Evolutionary conservation across 2,113 vertebrate species (phyloP).

Genomic region (Leucosticte australis): DNA sequence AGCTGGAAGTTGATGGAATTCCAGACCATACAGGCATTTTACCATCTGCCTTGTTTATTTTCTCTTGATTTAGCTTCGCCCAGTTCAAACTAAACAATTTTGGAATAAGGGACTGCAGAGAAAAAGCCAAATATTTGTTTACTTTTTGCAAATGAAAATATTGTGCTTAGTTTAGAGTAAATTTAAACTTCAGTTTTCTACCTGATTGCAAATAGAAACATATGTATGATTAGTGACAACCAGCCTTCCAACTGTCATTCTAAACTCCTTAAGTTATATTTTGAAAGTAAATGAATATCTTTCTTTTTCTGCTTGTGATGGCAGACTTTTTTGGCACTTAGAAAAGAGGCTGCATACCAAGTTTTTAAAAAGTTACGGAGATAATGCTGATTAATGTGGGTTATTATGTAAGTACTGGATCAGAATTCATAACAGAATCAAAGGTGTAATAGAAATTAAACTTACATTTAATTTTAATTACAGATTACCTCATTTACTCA

Average conservation of each 20-base stretch:
- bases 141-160: neutral
- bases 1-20: constrained; percentile 4
- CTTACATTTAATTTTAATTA: constrained; percentile 54
- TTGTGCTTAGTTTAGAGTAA: neutral
- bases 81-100: neutral
- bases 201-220: constrained; percentile 9
- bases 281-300: neutral
- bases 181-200: constrained; percentile 54
- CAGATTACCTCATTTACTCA: neutral
- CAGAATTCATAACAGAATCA: constrained; percentile 47
- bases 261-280: neutral
- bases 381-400: constrained; percentile 47
- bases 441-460: constrained; percentile 53
- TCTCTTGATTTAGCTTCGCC: neutral
- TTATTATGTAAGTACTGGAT: constrained; percentile 36
- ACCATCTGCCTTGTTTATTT: constrained; percentile 45
- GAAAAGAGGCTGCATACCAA: neutral
- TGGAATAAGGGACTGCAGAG: neutral
- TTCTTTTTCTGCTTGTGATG: neutral
- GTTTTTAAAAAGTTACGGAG: neutral
- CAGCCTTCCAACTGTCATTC: neutral
- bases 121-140: constrained; percentile 12
- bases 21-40: neutral
- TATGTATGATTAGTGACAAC: neutral
- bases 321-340: neutral